Conservation (phyloP, 2,888 invertebrate species). For the Falcaria lacertinaria region DNA sequence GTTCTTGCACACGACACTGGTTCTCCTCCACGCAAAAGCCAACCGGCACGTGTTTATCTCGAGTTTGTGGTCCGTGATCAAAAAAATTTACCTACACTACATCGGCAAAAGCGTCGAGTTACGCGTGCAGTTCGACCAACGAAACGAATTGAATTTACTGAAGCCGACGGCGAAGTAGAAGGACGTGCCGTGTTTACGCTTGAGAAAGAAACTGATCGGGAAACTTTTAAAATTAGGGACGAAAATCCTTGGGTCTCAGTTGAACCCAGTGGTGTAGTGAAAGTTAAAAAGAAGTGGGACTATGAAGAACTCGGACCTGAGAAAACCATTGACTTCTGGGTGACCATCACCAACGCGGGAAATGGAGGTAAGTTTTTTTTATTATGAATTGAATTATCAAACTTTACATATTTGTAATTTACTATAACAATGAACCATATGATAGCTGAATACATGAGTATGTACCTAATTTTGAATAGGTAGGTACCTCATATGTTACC, state of each 20-base stretch:
- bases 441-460: too few species aligned
- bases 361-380: conserved; percentile 85
- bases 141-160: conserved; percentile 94
- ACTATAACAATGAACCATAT: too few species aligned
- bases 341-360: conserved; percentile 94
- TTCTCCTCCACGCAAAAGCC: conserved; percentile 84
- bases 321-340: conserved; percentile 98
- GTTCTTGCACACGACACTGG: conserved; percentile 92
- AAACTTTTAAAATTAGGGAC: conserved; percentile 95
- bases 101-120: conserved; percentile 87
- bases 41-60: conserved; percentile 87
- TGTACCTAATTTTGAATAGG: too few species aligned
- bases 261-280: conserved; percentile 93
- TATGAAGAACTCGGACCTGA: conserved; percentile 96
- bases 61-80: conserved; percentile 83
- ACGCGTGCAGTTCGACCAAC: conserved; percentile 96
- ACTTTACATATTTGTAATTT: too few species aligned
- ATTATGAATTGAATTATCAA: too few species aligned
- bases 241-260: conserved; percentile 97
- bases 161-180: conserved; percentile 93
- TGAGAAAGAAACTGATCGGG: conserved; percentile 94
- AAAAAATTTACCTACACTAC: conserved; percentile 82
- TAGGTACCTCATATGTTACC: too few species aligned
- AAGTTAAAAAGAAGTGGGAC: conserved; percentile 98
- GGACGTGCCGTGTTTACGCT: conserved; percentile 93